Conservation (phyloP, 2,888 invertebrate genomes). For the Caenorhabditis afra region DNA sequence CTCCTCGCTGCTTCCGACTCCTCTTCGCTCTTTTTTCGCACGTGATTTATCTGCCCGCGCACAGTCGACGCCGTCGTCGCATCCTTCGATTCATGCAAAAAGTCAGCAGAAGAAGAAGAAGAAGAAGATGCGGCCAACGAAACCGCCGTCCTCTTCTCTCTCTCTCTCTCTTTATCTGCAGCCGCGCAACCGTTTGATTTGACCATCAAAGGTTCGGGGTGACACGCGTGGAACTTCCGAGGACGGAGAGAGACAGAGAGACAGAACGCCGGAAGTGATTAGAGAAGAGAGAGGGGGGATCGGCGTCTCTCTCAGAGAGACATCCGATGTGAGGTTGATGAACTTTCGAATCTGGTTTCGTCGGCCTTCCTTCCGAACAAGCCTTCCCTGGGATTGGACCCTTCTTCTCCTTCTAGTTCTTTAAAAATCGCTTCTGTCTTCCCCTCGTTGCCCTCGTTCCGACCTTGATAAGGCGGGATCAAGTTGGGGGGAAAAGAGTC, state of each 20-base stretch:
- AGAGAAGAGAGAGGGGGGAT: background rate
- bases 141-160: conserved; percentile 17
- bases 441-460: background rate
- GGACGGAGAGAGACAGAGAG: background rate
- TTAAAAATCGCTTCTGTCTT: background rate
- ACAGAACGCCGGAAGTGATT: conserved; percentile 51
- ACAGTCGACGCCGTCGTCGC: conserved; percentile 19
- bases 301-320: background rate
- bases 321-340: conserved; percentile 1
- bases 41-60: conserved; percentile 46
- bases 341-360: conserved; percentile 31
- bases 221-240: conserved; percentile 36
- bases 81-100: conserved; percentile 31
- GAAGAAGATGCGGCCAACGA: conserved; percentile 32
- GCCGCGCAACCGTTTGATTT: conserved; percentile 37
- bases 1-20: background rate
- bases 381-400: too few species aligned
- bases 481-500: conserved; percentile 51
- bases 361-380: too few species aligned
- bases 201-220: conserved; percentile 48
- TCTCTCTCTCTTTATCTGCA: conserved; percentile 9
- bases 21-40: conserved; percentile 29
- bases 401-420: conserved; percentile 15
- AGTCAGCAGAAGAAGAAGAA: background rate
- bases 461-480: conserved; percentile 49